These are phyloP conservation scores for Rhimphoctona megacephalus DNA, from an alignment of 2,888 invertebrate species.

Conservation along the genomic window DNA sequence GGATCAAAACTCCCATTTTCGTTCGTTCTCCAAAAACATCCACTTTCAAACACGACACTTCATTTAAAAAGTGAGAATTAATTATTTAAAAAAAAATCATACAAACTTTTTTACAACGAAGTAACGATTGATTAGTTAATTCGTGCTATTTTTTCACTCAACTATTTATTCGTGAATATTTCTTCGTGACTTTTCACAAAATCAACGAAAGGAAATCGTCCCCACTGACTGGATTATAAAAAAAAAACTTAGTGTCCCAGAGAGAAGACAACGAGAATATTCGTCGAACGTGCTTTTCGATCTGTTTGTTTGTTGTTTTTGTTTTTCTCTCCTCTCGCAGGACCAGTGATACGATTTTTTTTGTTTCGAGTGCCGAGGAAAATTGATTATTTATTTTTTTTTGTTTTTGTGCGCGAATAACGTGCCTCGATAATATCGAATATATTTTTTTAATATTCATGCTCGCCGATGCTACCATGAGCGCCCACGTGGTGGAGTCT, in stretches of 20 bases:
- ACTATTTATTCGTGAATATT: neutral
- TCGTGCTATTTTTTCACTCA: neutral
- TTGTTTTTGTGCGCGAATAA: conserved; percentile 18
- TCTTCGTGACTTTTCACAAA: neutral
- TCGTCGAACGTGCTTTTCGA: neutral
- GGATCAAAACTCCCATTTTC: conserved; percentile 55
- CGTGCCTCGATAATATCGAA: conserved; percentile 32
- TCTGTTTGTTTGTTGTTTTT: conserved; percentile 10
- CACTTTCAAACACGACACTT: conserved; percentile 48
- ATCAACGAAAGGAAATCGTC: conserved; percentile 3
- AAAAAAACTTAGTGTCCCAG: conserved; percentile 47
- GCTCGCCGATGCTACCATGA: conserved; percentile 74
- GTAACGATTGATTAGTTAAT: neutral
- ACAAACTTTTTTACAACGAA: neutral
- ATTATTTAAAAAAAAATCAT: neutral
- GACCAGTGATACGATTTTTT: conserved; percentile 36
- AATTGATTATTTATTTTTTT: conserved; percentile 27
- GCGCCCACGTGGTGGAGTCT: conserved; percentile 80
- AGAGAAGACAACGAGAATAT: conserved; percentile 18
- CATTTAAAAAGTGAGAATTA: neutral
- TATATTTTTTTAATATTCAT: neutral
- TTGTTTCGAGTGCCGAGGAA: conserved; percentile 40
- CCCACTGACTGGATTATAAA: conserved; percentile 66
- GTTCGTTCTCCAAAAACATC: conserved; percentile 22
- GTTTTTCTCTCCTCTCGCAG: conserved; percentile 5